Evolutionary conservation across 2,113 vertebrate species (phyloP), one percentile per base, ranked within the genome.

Genomic region (Ursus arctos): DNA sequence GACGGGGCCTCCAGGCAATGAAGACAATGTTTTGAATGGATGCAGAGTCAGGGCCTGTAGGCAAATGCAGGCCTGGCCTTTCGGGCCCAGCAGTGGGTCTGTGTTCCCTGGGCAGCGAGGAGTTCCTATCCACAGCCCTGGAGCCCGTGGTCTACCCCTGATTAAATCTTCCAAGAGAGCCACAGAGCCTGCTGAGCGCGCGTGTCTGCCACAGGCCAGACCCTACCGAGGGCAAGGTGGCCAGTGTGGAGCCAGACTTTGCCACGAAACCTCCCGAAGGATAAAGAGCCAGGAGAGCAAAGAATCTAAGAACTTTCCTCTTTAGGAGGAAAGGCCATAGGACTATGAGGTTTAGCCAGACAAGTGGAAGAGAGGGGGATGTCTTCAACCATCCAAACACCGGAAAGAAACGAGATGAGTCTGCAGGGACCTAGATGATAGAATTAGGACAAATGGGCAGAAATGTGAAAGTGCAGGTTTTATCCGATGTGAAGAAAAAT

Each of bases 111-210:
- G 43, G 15, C 53, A 43, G 14, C 18, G 4, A 81, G 22, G 40
- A 65, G 83, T 49, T 40, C 49, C 36, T 13, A 9, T 2, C 13
- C 22, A 61, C 4, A 47, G 63, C 33, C 14, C 67, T 21, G 21
- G 40, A 51, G 31, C 53, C 67, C 57, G 6, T 1, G 21, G 4
- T 53, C 33, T 7, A 40, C 6, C 36, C 31, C 84, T 14, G 36
- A 49, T 16, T 19, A 55, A 69, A 69, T 28, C 26, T 69, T 76
- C 72, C n/a, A 2, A 74, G 77, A 91, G 65, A 28, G 22, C 4
- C 6, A 9, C 15, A 33, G 49, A 84, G 22, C 55, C 74, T 67
- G 2, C 13, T 0, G 0, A 28, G 8, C 1, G 3, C 49, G 19
- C 4, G 3, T n/a, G 53, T 40, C 15, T 13, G 14, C 31, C 21